Conservation (phyloP, 1,140 invertebrate genomes). For the Drosophila obscura region DNA sequence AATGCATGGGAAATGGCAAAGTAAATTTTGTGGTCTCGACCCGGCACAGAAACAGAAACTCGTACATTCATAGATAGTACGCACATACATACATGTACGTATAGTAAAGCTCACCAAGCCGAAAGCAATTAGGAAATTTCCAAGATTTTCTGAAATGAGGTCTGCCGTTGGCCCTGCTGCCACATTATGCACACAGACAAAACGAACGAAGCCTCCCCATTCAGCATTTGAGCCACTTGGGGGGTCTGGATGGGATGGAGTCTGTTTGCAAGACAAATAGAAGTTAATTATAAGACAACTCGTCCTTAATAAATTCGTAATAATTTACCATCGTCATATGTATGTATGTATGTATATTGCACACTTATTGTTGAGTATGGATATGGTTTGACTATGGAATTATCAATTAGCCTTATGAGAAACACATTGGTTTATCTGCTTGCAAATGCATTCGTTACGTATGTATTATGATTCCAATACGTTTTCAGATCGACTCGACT, state of each 20-base stretch:
- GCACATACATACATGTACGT: not conserved
- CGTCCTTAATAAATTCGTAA: conserved; percentile 57
- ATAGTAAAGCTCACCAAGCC: conserved; percentile 35
- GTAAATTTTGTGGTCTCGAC: conserved; percentile 22
- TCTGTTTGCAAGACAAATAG: conserved; percentile 56
- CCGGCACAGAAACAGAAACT: not conserved
- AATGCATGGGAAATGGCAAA: not conserved
- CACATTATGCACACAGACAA: conserved; percentile 41
- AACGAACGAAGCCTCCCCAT: conserved; percentile 10
- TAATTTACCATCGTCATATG: conserved; percentile 36
- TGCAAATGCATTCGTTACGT: not conserved
- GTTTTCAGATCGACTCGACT: not conserved
- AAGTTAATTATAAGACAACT: conserved; percentile 66
- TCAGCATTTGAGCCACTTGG: conserved; percentile 14
- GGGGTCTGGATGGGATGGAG: conserved; percentile 2
- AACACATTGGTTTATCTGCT: too few relatives aligned
- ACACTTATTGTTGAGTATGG: conserved; percentile 37
- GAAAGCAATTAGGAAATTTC: conserved; percentile 76
- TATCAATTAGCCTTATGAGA: too few relatives aligned
- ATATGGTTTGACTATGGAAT: too few relatives aligned
- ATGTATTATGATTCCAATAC: not conserved
- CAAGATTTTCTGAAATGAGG: conserved; percentile 54
- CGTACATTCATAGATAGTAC: not conserved
- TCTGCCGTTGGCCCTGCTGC: conserved; percentile 32
- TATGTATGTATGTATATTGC: not conserved